Conservation (phyloP, 2,113 vertebrate genomes). For the Rattus norvegicus region DNA sequence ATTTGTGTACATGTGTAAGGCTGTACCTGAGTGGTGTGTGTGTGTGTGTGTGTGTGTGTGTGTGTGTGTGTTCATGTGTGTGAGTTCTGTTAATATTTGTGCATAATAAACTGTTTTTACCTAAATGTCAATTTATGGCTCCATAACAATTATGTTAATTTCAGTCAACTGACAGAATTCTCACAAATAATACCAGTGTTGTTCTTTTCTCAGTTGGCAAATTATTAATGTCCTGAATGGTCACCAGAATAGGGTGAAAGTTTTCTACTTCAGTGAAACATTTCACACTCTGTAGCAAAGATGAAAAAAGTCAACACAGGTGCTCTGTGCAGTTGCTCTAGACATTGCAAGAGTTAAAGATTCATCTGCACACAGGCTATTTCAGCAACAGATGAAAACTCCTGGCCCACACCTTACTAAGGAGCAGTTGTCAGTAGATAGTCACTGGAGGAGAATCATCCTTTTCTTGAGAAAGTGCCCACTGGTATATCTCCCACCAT, state of each 20-base stretch:
- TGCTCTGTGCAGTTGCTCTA: background rate
- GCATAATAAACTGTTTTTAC: background rate
- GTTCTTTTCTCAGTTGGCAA: constrained; percentile 31
- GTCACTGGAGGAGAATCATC: too few species aligned
- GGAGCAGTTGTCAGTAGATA: background rate
- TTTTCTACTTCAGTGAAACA: constrained; percentile 1
- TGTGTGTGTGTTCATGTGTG: background rate
- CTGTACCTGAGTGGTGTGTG: too few species aligned
- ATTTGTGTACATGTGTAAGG: background rate
- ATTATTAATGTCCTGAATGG: background rate
- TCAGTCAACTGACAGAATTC: background rate
- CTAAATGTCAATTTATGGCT: background rate
- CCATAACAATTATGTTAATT: constrained; percentile 7
- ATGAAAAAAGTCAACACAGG: background rate
- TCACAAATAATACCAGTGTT: background rate
- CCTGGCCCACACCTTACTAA: too few species aligned
- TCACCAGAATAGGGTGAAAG: background rate
- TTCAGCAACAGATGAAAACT: background rate
- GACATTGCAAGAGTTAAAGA: constrained; percentile 14
- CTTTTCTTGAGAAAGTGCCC: background rate
- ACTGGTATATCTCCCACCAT: background rate
- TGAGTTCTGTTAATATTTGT: background rate
- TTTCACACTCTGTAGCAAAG: background rate
- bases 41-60: background rate
- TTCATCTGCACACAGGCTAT: background rate